Evolutionary conservation across 2,888 invertebrate species (phyloP).

Genomic region (Parnassius orleans): DNA sequence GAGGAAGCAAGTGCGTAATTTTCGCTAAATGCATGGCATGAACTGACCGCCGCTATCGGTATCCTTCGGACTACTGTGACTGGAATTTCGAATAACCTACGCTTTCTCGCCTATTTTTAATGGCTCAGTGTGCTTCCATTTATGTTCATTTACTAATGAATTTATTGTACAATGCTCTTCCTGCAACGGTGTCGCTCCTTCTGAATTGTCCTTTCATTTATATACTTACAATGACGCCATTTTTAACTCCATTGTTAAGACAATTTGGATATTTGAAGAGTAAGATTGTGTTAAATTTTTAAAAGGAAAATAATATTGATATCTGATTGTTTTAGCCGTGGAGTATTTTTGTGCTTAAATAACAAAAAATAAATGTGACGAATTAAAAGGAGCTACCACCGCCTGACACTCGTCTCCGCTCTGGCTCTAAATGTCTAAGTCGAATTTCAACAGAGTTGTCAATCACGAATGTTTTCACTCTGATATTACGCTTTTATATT

Average conservation of each 20-base stretch:
- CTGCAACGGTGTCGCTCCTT: constrained; percentile 28
- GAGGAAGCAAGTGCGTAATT: constrained; percentile 25
- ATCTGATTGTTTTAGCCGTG: constrained; percentile 21
- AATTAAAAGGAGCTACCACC: constrained; percentile 33
- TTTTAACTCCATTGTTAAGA: constrained; percentile 9
- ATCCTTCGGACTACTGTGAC: constrained; percentile 57
- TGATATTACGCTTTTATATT: constrained; percentile 1
- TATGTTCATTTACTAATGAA: constrained; percentile 44
- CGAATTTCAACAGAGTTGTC: constrained; percentile 12
- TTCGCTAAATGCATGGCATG: constrained; percentile 57
- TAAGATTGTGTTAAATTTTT: not conserved
- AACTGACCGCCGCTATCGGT: constrained; percentile 31
- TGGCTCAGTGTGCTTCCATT: constrained; percentile 77
- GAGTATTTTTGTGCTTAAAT: constrained; percentile 9
- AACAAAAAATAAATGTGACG: constrained; percentile 25
- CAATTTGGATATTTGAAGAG: not conserved
- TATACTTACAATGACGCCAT: not conserved
- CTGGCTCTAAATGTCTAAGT: constrained; percentile 29
- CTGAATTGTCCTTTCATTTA: constrained; percentile 19
- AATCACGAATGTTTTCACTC: not conserved
- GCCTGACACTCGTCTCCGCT: constrained; percentile 30
- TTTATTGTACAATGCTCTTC: constrained; percentile 31
- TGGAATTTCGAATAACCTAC: constrained; percentile 73
- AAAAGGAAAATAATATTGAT: too few species aligned
- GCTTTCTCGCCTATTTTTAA: constrained; percentile 72